Evolutionary conservation across 2,113 vertebrate genomes (phyloP).

Genomic region (Phylloscopus trochilus): DNA sequence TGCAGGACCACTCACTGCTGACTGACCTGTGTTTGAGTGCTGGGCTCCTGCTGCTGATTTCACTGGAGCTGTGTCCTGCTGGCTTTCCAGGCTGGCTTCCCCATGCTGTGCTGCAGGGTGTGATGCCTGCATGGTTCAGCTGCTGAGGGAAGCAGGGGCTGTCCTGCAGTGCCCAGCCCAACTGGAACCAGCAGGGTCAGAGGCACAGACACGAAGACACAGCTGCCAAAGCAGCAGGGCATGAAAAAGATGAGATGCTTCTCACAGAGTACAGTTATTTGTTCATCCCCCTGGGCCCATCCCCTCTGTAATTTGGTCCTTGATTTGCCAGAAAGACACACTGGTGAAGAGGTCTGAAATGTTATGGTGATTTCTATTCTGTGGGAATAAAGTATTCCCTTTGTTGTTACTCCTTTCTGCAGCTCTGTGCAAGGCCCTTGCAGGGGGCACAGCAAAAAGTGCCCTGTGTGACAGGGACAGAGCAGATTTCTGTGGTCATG

Average conservation of each 20-base stretch:
- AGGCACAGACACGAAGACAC: background rate
- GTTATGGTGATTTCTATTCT: background rate
- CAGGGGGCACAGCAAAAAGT: background rate
- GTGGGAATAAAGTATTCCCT: background rate
- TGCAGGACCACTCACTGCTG: background rate
- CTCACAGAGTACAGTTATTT: background rate
- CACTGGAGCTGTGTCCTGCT: background rate
- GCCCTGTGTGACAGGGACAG: background rate
- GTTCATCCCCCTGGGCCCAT: background rate
- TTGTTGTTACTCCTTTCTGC: background rate
- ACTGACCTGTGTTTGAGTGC: background rate
- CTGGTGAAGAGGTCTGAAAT: background rate
- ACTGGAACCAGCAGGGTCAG: background rate
- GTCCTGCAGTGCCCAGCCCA: background rate
- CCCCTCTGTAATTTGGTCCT: background rate
- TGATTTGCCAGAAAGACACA: background rate
- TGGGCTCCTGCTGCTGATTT: background rate
- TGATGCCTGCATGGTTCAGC: background rate
- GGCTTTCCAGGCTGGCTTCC: background rate
- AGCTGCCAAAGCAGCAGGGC: background rate
- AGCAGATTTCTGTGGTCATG: background rate
- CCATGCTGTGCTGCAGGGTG: background rate
- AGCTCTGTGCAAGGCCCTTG: background rate
- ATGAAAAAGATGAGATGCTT: background rate
- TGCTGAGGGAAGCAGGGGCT: background rate